Evolutionary conservation across 2,113 vertebrate genomes (phyloP).

Genomic region (Phaethon lepturus): DNA sequence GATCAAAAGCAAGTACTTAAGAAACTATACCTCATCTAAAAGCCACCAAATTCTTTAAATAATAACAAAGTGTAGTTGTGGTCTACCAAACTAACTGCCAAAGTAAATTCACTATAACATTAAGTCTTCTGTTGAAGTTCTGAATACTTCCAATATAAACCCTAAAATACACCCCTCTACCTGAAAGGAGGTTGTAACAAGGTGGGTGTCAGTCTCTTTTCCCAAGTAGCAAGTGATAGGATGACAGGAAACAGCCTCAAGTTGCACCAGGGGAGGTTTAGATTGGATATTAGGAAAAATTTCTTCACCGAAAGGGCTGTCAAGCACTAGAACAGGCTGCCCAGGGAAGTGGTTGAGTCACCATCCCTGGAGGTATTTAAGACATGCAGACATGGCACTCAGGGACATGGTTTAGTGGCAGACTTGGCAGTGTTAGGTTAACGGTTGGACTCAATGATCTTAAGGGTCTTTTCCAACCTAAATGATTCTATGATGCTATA

Average conservation of each 20-base stretch:
- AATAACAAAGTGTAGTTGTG: not conserved
- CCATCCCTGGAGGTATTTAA: not conserved
- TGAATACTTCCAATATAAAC: not conserved
- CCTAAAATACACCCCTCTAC: not conserved
- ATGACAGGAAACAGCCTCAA: not conserved
- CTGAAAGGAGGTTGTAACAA: not conserved
- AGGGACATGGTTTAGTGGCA: no score
- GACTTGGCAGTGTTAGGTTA: not conserved
- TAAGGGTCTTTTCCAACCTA: not conserved
- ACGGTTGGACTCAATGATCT: fast-evolving
- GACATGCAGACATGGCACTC: fast-evolving
- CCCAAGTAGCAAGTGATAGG: fast-evolving
- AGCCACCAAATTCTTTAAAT: not conserved
- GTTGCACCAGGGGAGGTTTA: not conserved
- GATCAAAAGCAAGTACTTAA: not conserved
- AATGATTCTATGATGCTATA: not conserved
- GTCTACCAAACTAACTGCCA: not conserved
- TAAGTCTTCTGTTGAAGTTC: not conserved
- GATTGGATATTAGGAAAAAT: not conserved
- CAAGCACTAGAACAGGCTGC: not conserved
- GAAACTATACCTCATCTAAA: not conserved
- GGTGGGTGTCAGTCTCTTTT: not conserved
- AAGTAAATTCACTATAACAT: not conserved
- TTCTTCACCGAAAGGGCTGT: not conserved
- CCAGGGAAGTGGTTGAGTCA: not conserved